These are phyloP conservation scores for Melanchra persicariae DNA, from an alignment of 2,888 invertebrate species.

Conservation along the genomic window DNA sequence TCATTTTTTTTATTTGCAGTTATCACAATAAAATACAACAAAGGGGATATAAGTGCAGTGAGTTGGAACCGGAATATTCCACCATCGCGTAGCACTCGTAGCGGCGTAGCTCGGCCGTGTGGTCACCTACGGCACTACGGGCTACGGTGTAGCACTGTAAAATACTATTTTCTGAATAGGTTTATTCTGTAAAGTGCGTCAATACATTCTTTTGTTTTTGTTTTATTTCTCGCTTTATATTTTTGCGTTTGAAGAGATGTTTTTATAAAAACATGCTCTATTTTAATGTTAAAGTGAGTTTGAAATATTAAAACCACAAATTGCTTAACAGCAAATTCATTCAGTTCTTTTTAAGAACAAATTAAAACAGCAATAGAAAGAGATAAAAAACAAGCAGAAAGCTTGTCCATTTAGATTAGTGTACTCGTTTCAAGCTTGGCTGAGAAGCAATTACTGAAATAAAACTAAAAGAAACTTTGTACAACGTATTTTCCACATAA, in stretches of 20 bases:
- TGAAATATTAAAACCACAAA: neutral
- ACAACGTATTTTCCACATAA: slow-evolving; percentile 35
- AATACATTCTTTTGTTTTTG: slow-evolving; percentile 14
- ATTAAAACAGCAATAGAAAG: neutral
- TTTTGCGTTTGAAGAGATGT: neutral
- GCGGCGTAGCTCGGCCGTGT: slow-evolving; percentile 43
- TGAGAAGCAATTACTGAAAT: slow-evolving; percentile 49
- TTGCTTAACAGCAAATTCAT: neutral
- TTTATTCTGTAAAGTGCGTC: slow-evolving; percentile 34
- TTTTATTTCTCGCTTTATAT: slow-evolving; percentile 8
- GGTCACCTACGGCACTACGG: slow-evolving; percentile 38
- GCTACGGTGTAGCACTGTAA: slow-evolving; percentile 50
- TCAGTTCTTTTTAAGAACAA: neutral
- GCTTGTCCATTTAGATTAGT: slow-evolving; percentile 37
- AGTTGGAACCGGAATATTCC: slow-evolving; percentile 64
- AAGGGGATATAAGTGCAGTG: slow-evolving; percentile 59
- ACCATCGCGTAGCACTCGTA: slow-evolving; percentile 65
- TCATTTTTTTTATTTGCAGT: neutral
- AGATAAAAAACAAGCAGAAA: neutral
- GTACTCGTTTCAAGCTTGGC: slow-evolving; percentile 38
- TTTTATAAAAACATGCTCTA: neutral
- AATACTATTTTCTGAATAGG: slow-evolving; percentile 65
- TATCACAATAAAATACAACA: slow-evolving; percentile 53
- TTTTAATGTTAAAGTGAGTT: too few relatives aligned
- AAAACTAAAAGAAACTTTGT: slow-evolving; percentile 25